These are phyloP conservation scores for Psettodes erumei DNA, from an alignment of 2,113 vertebrate genomes.

Conservation along the genomic window DNA sequence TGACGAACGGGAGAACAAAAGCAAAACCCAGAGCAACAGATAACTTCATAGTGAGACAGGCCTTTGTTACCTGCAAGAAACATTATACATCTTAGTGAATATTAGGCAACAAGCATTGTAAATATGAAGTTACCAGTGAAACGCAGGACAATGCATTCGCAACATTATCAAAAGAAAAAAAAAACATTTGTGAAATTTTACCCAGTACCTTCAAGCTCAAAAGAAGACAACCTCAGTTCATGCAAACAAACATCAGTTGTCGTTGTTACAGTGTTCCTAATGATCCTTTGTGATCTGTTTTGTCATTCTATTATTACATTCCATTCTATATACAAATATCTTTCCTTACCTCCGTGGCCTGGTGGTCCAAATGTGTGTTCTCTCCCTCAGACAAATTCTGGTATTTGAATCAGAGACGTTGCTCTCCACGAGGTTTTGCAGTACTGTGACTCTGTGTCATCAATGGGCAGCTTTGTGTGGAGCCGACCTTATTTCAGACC, in stretches of 20 bases:
- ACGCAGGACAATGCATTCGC: background rate
- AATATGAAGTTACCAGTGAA: too few species aligned
- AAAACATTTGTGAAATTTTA: background rate
- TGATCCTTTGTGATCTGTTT: background rate
- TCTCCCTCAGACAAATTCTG: slow-evolving; percentile 24
- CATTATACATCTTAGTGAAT: too few species aligned
- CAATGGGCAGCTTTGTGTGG: slow-evolving; percentile 72
- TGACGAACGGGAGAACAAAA: slow-evolving; percentile 61
- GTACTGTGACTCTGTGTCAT: slow-evolving; percentile 34
- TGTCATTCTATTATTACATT: background rate
- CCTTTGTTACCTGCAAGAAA: slow-evolving; percentile 43
- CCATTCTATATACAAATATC: background rate
- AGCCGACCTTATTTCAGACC: slow-evolving; percentile 74
- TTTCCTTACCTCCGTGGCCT: slow-evolving; percentile 54
- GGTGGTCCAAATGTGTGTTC: slow-evolving; percentile 21
- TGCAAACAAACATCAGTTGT: background rate
- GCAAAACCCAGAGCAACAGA: slow-evolving; percentile 49
- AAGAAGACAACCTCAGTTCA: background rate
- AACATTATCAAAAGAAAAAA: background rate
- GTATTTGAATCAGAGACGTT: slow-evolving; percentile 53
- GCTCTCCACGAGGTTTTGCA: slow-evolving; percentile 44
- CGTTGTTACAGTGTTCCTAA: background rate
- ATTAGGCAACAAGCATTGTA: too few species aligned
- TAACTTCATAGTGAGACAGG: slow-evolving; percentile 62
- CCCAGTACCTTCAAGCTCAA: background rate